A percentile compares a stretch with the other conserved stretches of the same genome.
Evolutionary conservation across 2,797 vertebrate species (phyloP).

Genomic region (Pseudomugil tenellus): DNA sequence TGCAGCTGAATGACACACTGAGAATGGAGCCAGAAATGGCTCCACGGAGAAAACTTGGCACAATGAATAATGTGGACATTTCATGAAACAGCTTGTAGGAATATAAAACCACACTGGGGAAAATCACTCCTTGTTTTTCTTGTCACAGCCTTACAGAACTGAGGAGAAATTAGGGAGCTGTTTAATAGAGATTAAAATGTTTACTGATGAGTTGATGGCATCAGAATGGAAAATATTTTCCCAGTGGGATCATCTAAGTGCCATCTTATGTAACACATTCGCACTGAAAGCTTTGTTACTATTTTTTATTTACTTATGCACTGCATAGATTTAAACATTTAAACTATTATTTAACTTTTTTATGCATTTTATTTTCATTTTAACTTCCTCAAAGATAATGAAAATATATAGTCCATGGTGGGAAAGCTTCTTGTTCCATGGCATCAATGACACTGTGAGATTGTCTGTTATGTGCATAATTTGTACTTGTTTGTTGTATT

Average conservation of each 20-base stretch:
- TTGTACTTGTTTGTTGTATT: slow-evolving; percentile 62
- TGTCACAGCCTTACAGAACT: slow-evolving; percentile 8
- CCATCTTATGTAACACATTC: slow-evolving; percentile 46
- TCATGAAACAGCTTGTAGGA: background rate
- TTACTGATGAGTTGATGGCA: slow-evolving; percentile 3
- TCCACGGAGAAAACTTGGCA: slow-evolving; percentile 17
- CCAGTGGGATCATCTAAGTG: slow-evolving; percentile 15
- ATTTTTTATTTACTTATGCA: slow-evolving; percentile 76
- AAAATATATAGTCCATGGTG: slow-evolving; percentile 61
- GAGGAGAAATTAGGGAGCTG: slow-evolving; percentile 20
- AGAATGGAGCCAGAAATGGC: background rate
- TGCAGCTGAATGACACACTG: slow-evolving; percentile 28
- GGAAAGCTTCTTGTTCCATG: slow-evolving; percentile 59
- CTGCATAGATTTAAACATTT: slow-evolving; percentile 63
- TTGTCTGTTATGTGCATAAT: slow-evolving; percentile 47
- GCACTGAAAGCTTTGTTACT: slow-evolving; percentile 79
- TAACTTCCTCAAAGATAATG: slow-evolving; percentile 76
- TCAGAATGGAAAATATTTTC: slow-evolving; percentile 20
- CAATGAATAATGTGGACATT: slow-evolving; percentile 27
- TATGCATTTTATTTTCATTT: slow-evolving; percentile 45
- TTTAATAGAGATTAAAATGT: slow-evolving; percentile 1
- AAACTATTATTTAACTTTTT: slow-evolving; percentile 35
- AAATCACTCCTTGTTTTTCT: slow-evolving; percentile 20
- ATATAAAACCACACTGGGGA: slow-evolving; percentile 28
- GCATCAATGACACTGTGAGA: slow-evolving; percentile 80